Evolutionary conservation across 2,888 invertebrate genomes (phyloP).

Genomic region (Trachelus stipa): DNA sequence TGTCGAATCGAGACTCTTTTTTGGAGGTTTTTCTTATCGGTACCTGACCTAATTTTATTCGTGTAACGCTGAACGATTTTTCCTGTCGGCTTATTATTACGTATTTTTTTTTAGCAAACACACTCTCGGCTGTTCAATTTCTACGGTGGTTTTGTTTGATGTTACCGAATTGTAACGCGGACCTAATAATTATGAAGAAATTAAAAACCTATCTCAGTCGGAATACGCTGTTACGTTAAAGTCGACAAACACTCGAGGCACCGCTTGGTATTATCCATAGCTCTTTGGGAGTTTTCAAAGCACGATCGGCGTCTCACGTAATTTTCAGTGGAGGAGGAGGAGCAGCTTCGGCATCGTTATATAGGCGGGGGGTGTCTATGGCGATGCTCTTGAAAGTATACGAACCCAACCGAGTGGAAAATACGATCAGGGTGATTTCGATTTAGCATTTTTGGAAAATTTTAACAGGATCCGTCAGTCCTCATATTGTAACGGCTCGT

Average conservation of each 20-base stretch:
- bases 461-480: not conserved
- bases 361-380: not conserved
- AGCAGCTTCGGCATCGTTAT: not conserved
- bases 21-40: not conserved
- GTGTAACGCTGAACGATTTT: not conserved
- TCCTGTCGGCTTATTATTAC: not conserved
- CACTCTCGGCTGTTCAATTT: not conserved
- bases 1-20: not conserved
- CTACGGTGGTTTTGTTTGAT: not conserved
- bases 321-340: not conserved
- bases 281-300: not conserved
- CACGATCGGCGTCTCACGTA: not conserved
- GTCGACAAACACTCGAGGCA: not conserved
- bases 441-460: not conserved
- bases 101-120: not conserved
- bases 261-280: not conserved
- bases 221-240: not conserved
- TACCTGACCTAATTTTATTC: not conserved
- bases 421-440: not conserved
- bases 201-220: not conserved
- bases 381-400: not conserved
- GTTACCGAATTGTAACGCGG: not conserved
- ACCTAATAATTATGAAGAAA: not conserved
- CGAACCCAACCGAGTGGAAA: not conserved
- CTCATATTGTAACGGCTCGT: not conserved